Evolutionary conservation across 2,797 vertebrate genomes (phyloP), one percentile per base, ranked within the genome.

Genomic region (Muscicapa striata): DNA sequence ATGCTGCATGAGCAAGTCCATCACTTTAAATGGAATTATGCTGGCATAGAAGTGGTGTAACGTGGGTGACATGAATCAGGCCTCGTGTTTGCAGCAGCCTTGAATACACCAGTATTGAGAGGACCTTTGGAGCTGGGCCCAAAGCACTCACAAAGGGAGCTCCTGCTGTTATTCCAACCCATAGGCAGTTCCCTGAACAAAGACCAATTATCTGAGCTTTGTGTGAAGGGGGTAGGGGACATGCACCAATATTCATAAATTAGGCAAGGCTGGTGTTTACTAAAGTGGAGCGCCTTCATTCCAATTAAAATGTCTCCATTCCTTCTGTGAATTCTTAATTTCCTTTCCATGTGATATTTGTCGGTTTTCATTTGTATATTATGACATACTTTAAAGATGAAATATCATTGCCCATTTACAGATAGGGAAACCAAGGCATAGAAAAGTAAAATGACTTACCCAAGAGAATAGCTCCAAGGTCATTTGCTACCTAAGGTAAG

Each of bases 241-340:
- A 93, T 90, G 95, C 95, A 96, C 94, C 94, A 91, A 94, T 95
- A 96, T 95, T 97, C 93, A 94, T 97, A 96, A 97, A 96, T 95
- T 96, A 95, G 90, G 91, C 94, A 88, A 94, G 92, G 83, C 87
- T 90, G 75, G 77, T 96, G 92, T 93, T 96, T 93, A 88, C 67
- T 86, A 61, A 91, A 94, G 83, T 94, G 87, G 74, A 91, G 84
- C 68, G 88, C 95, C 95, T 97, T 95, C 20, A 2, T 94, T 95
- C 74, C 91, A 94, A 95, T 92, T 95, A 96, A 97, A 94, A 80
- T 80, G 92, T 94, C 95, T 97, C 93, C 97, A 68, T 88, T 97
- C 92, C 96, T 93, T 92, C 77, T 91, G 69, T 77, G 90, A 96
- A 95, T 96, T 80, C 94, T 74, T 95, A 34, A 95, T 96, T 97